Evolutionary conservation across 53 echinoderm and acorn worm species (phyloP).

Genomic region (Patiria pectinifera): DNA sequence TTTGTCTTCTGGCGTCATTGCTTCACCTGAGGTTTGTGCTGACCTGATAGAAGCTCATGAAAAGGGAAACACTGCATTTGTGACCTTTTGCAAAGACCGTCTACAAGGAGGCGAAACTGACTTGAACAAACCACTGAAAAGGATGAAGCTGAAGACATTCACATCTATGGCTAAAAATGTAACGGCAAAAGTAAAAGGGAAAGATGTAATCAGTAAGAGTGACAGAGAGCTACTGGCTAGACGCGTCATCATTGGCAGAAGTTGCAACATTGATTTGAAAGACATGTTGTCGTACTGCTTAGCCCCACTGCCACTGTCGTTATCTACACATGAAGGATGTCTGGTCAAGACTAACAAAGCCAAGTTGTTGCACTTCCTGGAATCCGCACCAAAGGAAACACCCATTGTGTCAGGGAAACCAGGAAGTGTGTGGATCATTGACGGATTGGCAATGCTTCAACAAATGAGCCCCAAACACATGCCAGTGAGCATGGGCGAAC

Average conservation of each 20-base stretch:
- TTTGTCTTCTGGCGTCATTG: conserved; percentile 68
- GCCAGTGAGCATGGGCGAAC: conserved; percentile 58
- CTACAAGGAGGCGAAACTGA: conserved; percentile 12
- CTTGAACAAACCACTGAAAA: conserved; percentile 49
- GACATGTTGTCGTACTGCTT: conserved; percentile 57
- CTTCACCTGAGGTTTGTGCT: conserved; percentile 39
- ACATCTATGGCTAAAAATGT: conserved; percentile 13
- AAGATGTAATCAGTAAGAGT: conserved; percentile 47
- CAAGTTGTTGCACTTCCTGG: conserved; percentile 55
- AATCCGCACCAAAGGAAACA: background rate
- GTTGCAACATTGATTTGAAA: conserved; percentile 60
- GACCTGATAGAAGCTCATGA: conserved; percentile 61
- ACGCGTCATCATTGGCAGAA: conserved; percentile 63
- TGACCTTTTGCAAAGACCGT: conserved; percentile 29
- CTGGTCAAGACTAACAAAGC: conserved; percentile 77
- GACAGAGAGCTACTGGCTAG: conserved; percentile 64
- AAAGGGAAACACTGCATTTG: conserved; percentile 52
- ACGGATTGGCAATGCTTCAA: conserved; percentile 66
- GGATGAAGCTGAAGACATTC: conserved; percentile 68
- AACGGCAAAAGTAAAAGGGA: conserved; percentile 40
- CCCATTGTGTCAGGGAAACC: conserved; percentile 9
- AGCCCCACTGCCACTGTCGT: conserved; percentile 52
- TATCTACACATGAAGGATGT: conserved; percentile 56
- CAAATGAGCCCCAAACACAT: conserved; percentile 38
- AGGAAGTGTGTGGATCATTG: conserved; percentile 57